These are phyloP conservation scores for Caranx ignobilis DNA, from an alignment of 2,113 vertebrate species.

Conservation along the genomic window DNA sequence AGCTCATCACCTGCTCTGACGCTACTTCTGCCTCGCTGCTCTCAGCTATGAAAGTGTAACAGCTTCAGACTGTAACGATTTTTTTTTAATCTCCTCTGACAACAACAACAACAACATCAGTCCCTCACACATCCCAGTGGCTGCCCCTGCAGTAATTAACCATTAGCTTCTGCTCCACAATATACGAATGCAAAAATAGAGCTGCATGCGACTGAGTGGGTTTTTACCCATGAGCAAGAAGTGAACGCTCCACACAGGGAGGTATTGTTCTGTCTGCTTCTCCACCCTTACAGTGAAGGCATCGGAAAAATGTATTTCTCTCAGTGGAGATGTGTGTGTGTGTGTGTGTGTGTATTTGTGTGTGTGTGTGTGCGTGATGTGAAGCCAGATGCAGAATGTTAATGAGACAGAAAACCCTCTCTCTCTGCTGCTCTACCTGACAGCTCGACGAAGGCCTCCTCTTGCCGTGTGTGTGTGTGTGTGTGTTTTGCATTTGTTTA, in stretches of 20 bases:
- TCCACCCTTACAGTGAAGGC: constrained; percentile 8
- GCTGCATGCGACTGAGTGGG: constrained; percentile 18
- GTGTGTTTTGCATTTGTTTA: constrained; percentile 7
- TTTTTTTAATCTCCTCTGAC: constrained; percentile 2
- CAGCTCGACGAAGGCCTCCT: constrained; percentile 28
- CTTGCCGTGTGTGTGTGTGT: constrained; percentile 4
- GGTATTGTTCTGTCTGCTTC: constrained; percentile 12
- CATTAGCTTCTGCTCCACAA: constrained; percentile 16
- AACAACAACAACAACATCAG: constrained; percentile 3
- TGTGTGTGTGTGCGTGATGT: constrained; percentile 24
- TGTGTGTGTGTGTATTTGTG: constrained; percentile 3
- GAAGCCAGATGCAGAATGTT: constrained; percentile 64
- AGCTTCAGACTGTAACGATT: not conserved
- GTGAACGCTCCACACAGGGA: not conserved
- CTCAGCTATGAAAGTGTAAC: not conserved
- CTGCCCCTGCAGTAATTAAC: constrained; percentile 33
- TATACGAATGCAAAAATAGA: constrained; percentile 33
- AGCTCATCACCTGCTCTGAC: not conserved
- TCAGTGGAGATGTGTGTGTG: constrained; percentile 28
- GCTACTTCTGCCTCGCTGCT: not conserved
- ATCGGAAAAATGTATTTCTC: constrained; percentile 3
- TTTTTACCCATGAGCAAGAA: constrained; percentile 25
- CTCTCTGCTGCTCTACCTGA: constrained; percentile 35
- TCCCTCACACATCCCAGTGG: constrained; percentile 11
- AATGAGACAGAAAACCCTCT: constrained; percentile 52